Conservation (phyloP, 2,888 invertebrate species). For the Rhagonycha lutea region DNA sequence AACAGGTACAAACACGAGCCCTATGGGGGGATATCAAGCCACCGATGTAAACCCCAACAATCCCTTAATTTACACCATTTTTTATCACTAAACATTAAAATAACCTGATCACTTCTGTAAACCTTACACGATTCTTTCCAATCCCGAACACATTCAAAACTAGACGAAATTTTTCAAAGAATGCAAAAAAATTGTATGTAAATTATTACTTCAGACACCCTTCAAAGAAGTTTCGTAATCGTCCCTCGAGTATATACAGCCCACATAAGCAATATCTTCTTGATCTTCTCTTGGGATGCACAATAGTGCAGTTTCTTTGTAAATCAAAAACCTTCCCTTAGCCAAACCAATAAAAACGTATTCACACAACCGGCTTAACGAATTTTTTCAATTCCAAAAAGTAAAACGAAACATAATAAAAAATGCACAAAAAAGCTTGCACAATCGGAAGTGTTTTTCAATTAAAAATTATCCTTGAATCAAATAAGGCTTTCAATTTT, state of each 20-base stretch:
- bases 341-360: background rate
- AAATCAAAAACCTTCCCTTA: background rate
- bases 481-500: too few species aligned
- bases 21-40: conserved; percentile 20
- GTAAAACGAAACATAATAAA: background rate
- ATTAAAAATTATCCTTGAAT: too few species aligned
- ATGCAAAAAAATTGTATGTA: background rate
- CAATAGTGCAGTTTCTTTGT: background rate
- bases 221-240: background rate
- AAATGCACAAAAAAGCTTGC: too few species aligned
- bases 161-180: background rate
- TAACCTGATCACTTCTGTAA: background rate
- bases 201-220: background rate
- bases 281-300: background rate
- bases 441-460: too few species aligned
- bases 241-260: background rate
- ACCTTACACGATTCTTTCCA: background rate
- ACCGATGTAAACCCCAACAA: conserved; percentile 11
- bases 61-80: background rate
- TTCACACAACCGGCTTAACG: background rate
- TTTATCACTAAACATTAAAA: background rate
- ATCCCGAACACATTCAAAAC: background rate
- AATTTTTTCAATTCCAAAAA: background rate
- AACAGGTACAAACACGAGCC: conserved; percentile 30
- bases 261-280: background rate